A percentile compares a stretch with the other conserved stretches of the same genome.
phyloP scores from a whole-genome alignment of 2,113 vertebrate genomes.

The Corythaeola cristata region DNA sequence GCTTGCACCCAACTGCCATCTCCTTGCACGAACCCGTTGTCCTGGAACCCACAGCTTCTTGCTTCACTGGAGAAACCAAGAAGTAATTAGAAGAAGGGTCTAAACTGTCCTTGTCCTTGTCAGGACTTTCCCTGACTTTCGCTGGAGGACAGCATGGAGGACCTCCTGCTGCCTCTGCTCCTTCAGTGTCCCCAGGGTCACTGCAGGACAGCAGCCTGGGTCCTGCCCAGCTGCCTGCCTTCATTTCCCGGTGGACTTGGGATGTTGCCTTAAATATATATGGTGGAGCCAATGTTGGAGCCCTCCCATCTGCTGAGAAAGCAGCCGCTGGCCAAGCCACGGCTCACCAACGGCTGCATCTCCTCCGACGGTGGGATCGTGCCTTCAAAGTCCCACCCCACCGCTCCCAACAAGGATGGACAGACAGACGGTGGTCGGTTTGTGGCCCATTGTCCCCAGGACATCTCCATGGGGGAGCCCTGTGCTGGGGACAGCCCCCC shows the following conservation, averaged over 20 bases:
- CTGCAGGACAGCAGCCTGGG: neutral
- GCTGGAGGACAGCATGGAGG: neutral
- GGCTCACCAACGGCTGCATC: neutral
- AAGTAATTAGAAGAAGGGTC: fast-evolving
- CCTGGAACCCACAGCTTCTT: neutral
- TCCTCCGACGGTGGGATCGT: neutral
- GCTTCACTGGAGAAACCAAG: neutral
- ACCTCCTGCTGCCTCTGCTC: neutral
- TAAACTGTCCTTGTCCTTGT: neutral
- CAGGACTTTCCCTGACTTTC: neutral
- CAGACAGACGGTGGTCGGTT: neutral
- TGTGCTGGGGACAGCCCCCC: neutral
- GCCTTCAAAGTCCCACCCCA: neutral
- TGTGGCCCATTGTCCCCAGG: neutral
- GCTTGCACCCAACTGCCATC: neutral
- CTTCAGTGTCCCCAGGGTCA: neutral
- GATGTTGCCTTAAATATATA: fast-evolving
- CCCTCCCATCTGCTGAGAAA: fast-evolving
- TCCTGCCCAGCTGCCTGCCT: neutral
- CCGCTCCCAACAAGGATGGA: fast-evolving
- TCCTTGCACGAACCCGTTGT: neutral
- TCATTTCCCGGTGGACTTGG: neutral
- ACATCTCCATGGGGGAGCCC: neutral
- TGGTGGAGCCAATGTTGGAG: fast-evolving
- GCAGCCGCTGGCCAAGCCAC: fast-evolving